Evolutionary conservation across 1,140 invertebrate genomes (phyloP), one percentile per base, ranked within the genome.

Genomic region (Drosophila sproati): DNA sequence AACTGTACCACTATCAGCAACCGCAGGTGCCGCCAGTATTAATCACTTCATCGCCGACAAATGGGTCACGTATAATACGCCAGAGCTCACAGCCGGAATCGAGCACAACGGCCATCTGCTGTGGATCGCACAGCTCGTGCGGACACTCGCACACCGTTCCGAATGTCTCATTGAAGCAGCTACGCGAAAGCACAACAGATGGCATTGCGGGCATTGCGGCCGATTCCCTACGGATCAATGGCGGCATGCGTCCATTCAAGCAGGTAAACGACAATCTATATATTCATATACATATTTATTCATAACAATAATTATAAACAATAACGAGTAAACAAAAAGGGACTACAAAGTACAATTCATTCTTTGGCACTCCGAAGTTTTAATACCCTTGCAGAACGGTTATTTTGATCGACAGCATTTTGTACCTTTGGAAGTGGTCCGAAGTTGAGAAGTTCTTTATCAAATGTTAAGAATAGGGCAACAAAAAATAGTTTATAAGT

Each of bases 151-250:
- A 94, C 64, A 94, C 95, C 20, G 94, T 95, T 71, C 95, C 95
- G 63, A 96, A 95, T 92, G 95, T 96, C 82, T 98, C 97, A 2
- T 93, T 98, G 87, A 95, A 97, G 81, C 96, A 98, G 91, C 94
- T 98, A 28, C 94, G 96, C 54, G 96, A 97, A 93, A 91, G 79
- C 50, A 95, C 96, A 28, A 95, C 95, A 39, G 97, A 98, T 91
- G 97, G 97, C 56, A 98, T 98, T 67, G 97, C 97, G n/a, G 97
- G 97, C 85, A 99, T 99, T 87, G 98, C 98, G 2, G 98, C 98
- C n/a, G 98, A 99, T 93, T 98, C 98, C 37, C 95, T 99, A 80
- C 95, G 98, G 77, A 98, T 99, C 93, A 99, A 99, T 94, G 98
- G 98, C 55, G 98, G 98, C 71, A 97, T 99, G 94, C 95, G 98